These are phyloP conservation scores for Hippocampus barbouri DNA, from an alignment of 2,113 vertebrate genomes.

Conservation along the genomic window DNA sequence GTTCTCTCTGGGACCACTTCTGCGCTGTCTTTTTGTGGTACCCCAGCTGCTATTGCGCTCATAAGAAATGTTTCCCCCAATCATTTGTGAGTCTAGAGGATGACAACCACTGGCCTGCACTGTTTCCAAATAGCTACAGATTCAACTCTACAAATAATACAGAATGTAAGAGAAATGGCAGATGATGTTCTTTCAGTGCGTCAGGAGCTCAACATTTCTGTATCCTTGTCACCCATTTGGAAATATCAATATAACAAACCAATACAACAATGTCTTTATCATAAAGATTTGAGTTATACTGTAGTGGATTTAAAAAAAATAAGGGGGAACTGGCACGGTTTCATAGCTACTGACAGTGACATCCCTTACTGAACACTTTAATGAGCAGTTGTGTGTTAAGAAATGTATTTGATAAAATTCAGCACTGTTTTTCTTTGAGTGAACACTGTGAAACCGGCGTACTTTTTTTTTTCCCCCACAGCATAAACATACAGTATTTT, in stretches of 20 bases:
- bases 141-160: slow-evolving; percentile 1
- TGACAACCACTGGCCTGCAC: slow-evolving; percentile 28
- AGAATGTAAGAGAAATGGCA: background rate
- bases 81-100: slow-evolving; percentile 6
- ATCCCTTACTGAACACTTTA: slow-evolving; percentile 60
- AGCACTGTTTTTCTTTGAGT: slow-evolving; percentile 17
- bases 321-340: slow-evolving; percentile 30
- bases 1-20: slow-evolving; percentile 45
- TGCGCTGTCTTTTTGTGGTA: slow-evolving; percentile 39
- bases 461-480: background rate
- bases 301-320: slow-evolving; percentile 40
- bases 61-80: slow-evolving; percentile 14
- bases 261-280: slow-evolving; percentile 33
- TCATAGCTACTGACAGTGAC: slow-evolving; percentile 43
- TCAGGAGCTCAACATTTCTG: slow-evolving; percentile 5
- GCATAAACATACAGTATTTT: background rate
- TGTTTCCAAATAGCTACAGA: slow-evolving; percentile 19
- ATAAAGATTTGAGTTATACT: slow-evolving; percentile 46
- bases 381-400: slow-evolving; percentile 36
- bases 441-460: background rate
- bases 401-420: slow-evolving; percentile 8
- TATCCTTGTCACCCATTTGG: background rate
- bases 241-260: slow-evolving; percentile 20
- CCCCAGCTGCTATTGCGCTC: slow-evolving; percentile 26
- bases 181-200: slow-evolving; percentile 7